Evolutionary conservation across 2,113 vertebrate species (phyloP), one percentile per base, ranked within the genome.

Genomic region (Elephantulus edwardii): DNA sequence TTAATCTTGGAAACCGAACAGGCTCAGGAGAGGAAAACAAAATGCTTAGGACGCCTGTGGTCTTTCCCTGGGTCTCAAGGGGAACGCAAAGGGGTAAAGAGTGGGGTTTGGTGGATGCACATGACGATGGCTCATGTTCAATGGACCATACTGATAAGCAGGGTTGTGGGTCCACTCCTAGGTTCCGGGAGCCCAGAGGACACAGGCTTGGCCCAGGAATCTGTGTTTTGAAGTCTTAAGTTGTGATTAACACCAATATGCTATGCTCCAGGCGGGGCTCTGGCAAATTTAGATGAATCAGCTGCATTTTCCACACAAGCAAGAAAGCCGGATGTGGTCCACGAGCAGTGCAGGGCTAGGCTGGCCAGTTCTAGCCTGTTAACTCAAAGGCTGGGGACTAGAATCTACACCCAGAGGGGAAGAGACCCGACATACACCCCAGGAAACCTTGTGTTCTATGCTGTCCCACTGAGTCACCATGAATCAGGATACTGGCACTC

Each of bases 1-100:
- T 93, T 93, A 77, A 93, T 77, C 75, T 93, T 50, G 85, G 81
- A 92, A 92, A 85, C 56, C 35, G 22, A 91, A 91, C 79, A 83
- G 88, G 60, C 60, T 90, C 84, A 68, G 66, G 75, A 94, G 54
- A 76, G 62, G 38, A 88, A 79, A 90, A 62, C 87, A 76, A 92
- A 95, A 86, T 71, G 26, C 9, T 81, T 70, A 86, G 40, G 66
- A 92, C 64, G 24, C 4, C 75, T 10, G 20, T 4, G 26, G 44
- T 64, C 19, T 86, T 78, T 90, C 79, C 60, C 74, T 74, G 11
- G 54, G 56, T 78, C 60, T 8, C 44, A 85, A 86, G 38, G 33
- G 86, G 22, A 91, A 84, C 62, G 28, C 42, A 44, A 30, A 75
- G 83, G 44, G 13, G 46, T 8, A 30, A 86, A 78, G 11, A 46